Base-by-base conservation (phyloP, 2,888 invertebrate genomes). In the Erpobdella octoculata region DNA sequence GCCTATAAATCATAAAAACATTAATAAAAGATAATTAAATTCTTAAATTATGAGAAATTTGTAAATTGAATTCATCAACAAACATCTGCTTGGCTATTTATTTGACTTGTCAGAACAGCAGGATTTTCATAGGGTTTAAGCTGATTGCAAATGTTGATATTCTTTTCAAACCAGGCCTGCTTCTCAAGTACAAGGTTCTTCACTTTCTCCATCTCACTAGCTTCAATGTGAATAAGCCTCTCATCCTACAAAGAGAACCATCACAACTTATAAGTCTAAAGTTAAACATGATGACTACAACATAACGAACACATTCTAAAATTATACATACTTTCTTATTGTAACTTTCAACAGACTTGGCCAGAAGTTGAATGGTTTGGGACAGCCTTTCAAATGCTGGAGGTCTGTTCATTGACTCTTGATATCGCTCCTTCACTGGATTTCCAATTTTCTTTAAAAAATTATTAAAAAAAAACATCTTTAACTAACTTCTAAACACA, bases 391-490 rank as follows among this genome's bases (percentile, higher is more conserved):
- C 91, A 74, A 95, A 86, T 0, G 89, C 90, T 0, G 86, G 85
- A 2, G 90, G 91, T 77, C 93, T 88, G 18, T 89, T 87, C 80
- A 92, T 90, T 76, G 86, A 90, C 83, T 96, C 96, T 53, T 88
- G 84, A 77, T 89, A 89, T 62, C 95, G 88, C 76, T 88, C 88
- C 79, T 90, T 90, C 72, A 96, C 91, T 0, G 95, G 93, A 81
- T 94, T 92, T 12, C 95, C 95, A 83, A 89, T 87, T 74, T 88
- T 87, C 86, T 90, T 79, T 58, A 59, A 86, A 77, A 6, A 9
- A 58, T 28, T 1, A 61, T n/a, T 36, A 61, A 36, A 28, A 65
- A 12, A 65, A 8, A 9, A 31, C 12, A 21, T 9, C 25, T 12
- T 31, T 9, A 15, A 18, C 9, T n/a, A n/a, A n/a, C n/a, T n/a